Base-by-base conservation (phyloP, 2,797 vertebrate species). In the Micrastur ruficollis region DNA sequence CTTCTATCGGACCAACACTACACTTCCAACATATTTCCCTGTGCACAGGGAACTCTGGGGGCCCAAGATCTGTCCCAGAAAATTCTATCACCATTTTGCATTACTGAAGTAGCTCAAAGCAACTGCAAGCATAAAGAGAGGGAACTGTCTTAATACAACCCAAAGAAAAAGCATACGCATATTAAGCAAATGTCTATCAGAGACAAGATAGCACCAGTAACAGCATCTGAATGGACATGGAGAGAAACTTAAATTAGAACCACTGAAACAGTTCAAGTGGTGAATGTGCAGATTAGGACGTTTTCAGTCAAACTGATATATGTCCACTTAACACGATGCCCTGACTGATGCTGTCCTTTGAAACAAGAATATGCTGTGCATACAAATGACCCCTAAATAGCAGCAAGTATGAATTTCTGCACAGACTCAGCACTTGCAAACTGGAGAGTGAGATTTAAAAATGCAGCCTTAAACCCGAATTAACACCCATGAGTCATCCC, bases 361-460 rank as follows among this genome's bases (percentile, higher is more conserved):
- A 87, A 93, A 68, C 29, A 90, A 56, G 23, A 65, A 65, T 38
- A 52, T 12, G 6, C 6, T 38, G 11, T 36, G 61, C 78, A 85
- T 56, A 59, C 34, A 86, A 82, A 83, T 49, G 90, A 70, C 9
- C 13, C 36, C 49, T 46, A 49, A 91, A 76, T 3, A 88, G 12
- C n/a, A 74, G 50, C 13, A 68, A 29, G 12, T 74, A 62, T 83
- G 61, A 50, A 80, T 62, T 85, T 29, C 34, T 16, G 34, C 29
- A 53, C 9, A 72, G 73, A 75, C n/a, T 79, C 49, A 79, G 20
- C 25, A 21, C 27, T 59, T 81, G 29, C 19, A 63, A 34, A 90
- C 21, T 65, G 14, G 8, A 67, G 32, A 68, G 8, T 14, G 21
- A 81, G 8, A 40, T 78, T 89, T 93, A 68, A 95, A 96, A 91